Conservation (phyloP, 2,888 invertebrate genomes). For the Cryptocephalus moraei region DNA sequence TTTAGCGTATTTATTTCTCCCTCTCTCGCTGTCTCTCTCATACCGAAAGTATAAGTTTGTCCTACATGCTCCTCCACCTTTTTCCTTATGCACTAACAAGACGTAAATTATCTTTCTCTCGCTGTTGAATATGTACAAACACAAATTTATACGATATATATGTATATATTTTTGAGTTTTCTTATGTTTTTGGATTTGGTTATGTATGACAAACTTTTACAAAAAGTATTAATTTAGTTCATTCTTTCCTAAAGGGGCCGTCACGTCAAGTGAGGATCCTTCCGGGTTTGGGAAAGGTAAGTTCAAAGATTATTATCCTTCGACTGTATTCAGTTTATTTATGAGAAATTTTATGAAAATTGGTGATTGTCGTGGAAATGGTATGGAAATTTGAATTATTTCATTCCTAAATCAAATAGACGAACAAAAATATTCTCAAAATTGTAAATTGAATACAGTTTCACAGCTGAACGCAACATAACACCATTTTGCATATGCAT, state of each 20-base stretch:
- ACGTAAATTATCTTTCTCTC: slow-evolving; percentile 12
- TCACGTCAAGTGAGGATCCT: slow-evolving; percentile 38
- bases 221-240: not conserved
- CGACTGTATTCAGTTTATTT: too few relatives aligned
- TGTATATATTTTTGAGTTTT: too few relatives aligned
- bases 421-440: too few relatives aligned
- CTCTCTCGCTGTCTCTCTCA: slow-evolving; percentile 3
- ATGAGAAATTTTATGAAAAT: too few relatives aligned
- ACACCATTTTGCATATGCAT: too few relatives aligned
- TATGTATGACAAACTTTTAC: not conserved
- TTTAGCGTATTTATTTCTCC: slow-evolving; percentile 4
- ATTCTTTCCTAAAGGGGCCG: slow-evolving; percentile 26
- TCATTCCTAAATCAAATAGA: too few relatives aligned
- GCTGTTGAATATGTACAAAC: not conserved
- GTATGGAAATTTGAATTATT: too few relatives aligned
- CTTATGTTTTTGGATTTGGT: not conserved
- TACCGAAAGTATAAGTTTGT: not conserved
- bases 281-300: slow-evolving; percentile 40
- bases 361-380: too few relatives aligned
- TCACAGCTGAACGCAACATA: too few relatives aligned
- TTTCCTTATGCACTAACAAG: slow-evolving; percentile 18
- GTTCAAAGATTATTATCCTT: slow-evolving; percentile 11
- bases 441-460: too few relatives aligned
- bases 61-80: slow-evolving; percentile 3
- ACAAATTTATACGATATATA: not conserved